Evolutionary conservation across 2,888 invertebrate genomes (phyloP).

Genomic region (Rhaphigaster nebulosa): DNA sequence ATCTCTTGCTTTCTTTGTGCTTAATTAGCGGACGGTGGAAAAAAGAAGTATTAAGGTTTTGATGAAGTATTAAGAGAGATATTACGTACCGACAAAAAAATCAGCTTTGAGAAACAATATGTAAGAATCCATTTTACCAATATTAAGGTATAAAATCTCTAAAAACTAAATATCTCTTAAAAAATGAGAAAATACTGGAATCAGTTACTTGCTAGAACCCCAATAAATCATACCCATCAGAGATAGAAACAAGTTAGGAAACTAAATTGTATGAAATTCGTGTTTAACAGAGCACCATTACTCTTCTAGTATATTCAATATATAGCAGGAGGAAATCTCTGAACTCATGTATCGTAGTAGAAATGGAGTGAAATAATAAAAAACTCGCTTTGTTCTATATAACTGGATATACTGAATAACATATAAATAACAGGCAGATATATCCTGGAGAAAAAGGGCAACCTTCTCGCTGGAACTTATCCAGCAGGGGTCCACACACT

Average conservation of each 20-base stretch:
- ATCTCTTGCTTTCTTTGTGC: no score
- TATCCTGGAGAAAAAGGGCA: neutral
- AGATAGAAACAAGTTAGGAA: neutral
- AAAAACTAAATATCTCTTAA: no score
- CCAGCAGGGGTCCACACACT: conserved; percentile 4
- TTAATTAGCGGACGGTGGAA: no score
- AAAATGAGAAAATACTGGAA: no score
- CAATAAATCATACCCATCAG: neutral
- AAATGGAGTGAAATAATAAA: conserved; percentile 19
- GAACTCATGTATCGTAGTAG: neutral
- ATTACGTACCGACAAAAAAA: no score
- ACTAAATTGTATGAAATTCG: neutral
- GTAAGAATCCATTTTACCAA: no score
- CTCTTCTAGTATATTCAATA: neutral
- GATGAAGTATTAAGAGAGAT: no score
- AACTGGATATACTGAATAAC: conserved; percentile 42
- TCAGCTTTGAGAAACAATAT: no score
- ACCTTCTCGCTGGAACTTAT: neutral
- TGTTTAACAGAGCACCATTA: neutral
- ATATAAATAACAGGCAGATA: neutral
- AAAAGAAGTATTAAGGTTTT: no score
- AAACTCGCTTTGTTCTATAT: neutral
- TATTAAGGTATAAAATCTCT: no score
- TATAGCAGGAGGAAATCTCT: neutral
- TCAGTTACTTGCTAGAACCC: neutral